Evolutionary conservation across 2,797 vertebrate genomes (phyloP), one percentile per base, ranked within the genome.

Genomic region (Sebastes diaconus): DNA sequence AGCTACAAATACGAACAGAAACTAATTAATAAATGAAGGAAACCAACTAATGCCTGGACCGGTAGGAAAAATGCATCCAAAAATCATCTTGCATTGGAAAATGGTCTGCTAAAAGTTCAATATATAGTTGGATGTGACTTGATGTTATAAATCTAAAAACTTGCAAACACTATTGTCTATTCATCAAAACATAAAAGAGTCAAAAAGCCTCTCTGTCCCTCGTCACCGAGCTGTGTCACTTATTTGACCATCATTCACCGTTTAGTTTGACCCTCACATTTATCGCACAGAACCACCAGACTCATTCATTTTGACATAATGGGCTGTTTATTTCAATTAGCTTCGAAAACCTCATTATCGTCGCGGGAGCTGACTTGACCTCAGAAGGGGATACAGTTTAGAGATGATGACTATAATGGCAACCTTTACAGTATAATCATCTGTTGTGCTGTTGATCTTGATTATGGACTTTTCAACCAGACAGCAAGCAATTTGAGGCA

Each of bases 261-360:
- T 34, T n/a, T n/a, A n/a, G 61, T 68, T 24, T 52, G 73, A 83
- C 84, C 84, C 11, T 36, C 58, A 22, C 68, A 16, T 69, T 60
- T 13, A 36, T 72, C 20, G n/a, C 6, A 68, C 36, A 1, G 22
- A 80, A 68, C 60, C 52, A 30, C n/a, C 58, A 68, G 16, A 30
- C 84, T 69, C 34, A 32, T 77, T 90, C 13, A 83, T 83, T 70
- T 25, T 12, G 68, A 74, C 80, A 57, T 81, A 90, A 92, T 86
- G 78, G 77, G 75, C 68, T 89, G 87, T 93, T 94, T 91, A 86
- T 90, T 88, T 92, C 84, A 88, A 92, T 93, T 88, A 92, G 77
- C 83, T 73, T 8, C 65, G 77, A 88, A 89, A 92, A 85, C 14
- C 84, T 93, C 75, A 77, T 91, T 87, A 91, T 66, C 66, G 0